A percentile compares a stretch with the other conserved stretches of the same genome.
phyloP scores from a whole-genome alignment of 1,140 invertebrate species.

The Drosophila pachea region DNA sequence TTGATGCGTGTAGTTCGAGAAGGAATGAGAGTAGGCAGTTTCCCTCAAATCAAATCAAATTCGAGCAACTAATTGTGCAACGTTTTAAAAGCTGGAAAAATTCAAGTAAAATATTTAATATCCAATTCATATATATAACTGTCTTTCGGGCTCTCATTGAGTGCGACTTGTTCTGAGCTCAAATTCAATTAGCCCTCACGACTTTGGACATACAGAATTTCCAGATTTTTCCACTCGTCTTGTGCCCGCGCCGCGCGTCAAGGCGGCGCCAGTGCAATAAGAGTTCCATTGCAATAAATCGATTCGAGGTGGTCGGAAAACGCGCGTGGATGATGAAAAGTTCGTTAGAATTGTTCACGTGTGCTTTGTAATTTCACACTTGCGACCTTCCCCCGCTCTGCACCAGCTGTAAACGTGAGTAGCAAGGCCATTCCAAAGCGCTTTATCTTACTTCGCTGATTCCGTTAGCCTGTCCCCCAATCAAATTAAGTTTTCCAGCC shows the following conservation, averaged over 20 bases:
- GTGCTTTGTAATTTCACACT: slow-evolving; percentile 13
- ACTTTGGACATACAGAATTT: background rate
- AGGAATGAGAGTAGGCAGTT: background rate
- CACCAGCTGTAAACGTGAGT: background rate
- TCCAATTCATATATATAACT: too few species aligned
- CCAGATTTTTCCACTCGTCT: background rate
- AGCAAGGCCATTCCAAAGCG: too few species aligned
- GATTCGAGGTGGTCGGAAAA: slow-evolving; percentile 24
- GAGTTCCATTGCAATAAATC: slow-evolving; percentile 40
- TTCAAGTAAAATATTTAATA: too few species aligned
- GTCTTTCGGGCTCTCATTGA: too few species aligned
- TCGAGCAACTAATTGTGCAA: background rate
- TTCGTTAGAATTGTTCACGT: slow-evolving; percentile 15
- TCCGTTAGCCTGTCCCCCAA: too few species aligned
- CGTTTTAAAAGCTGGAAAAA: background rate
- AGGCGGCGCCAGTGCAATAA: slow-evolving; percentile 33
- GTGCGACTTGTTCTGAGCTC: background rate
- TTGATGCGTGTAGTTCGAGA: slow-evolving; percentile 36
- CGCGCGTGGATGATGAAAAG: slow-evolving; percentile 8
- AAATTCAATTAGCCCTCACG: background rate
- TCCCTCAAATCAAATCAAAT: background rate
- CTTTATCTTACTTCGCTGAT: too few species aligned
- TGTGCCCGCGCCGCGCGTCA: slow-evolving; percentile 12
- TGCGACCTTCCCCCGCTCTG: background rate
- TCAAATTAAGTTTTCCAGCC: too few species aligned